Evolutionary conservation across 2,797 vertebrate genomes (phyloP), one percentile per base, ranked within the genome.

Genomic region (Clarias pachynema): DNA sequence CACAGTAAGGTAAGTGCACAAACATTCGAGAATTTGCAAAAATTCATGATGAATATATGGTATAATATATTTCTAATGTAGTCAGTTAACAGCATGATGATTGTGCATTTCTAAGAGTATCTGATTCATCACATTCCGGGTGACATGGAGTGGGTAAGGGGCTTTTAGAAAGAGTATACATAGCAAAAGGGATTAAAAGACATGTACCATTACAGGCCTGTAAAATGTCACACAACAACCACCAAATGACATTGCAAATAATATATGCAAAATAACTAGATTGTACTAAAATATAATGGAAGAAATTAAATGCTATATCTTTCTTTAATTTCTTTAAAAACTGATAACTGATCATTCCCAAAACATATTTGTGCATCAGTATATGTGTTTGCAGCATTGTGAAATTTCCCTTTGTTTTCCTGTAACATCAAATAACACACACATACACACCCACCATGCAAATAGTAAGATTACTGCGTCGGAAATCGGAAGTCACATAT

Each of bases 41-140:
- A 88, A 89, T 92, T 80, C 86, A 85, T 90, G 77, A 90, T 87
- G 44, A 86, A 88, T 75, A 69, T n/a, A 34, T 44, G 86, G 34
- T 65, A 49, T 49, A 49, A 49, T 49, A 49, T 49, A 83, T 83
- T 86, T 87, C 82, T 83, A 87, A 86, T 85, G 66, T 74, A 70
- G 74, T 81, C 14, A 34, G 83, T 86, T 62, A 26, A 82, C 85
- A 79, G 68, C 79, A 56, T 83, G 82, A 62, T 81, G 82, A 29
- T 40, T 66, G n/a, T 62, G 56, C 68, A 65, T 49, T 86, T 68
- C 34, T 84, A 84, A 85, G 85, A 84, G 49, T 72, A 77, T 56
- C 44, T 68, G 79, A 65, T 31, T 86, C 80, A 79, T 81, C 84
- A 80, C 49, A 59, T 70, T 78, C 65, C 44, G 49, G 70, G 56